Evolutionary conservation across 2,888 invertebrate species (phyloP).

Genomic region (Heterodera filipjevi): DNA sequence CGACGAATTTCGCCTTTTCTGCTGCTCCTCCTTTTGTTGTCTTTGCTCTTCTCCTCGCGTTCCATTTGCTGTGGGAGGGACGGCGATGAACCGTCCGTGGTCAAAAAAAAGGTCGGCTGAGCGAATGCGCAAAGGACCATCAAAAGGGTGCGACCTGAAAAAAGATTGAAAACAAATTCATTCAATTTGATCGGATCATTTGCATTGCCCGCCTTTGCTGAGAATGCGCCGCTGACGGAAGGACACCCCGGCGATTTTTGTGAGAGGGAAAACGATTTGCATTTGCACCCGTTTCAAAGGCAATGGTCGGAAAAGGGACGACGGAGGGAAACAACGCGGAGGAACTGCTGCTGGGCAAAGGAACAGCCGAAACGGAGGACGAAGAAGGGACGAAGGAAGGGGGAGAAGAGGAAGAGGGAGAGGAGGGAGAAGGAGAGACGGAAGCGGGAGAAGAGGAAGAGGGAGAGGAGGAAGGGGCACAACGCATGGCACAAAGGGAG

Average conservation of each 20-base stretch:
- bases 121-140: neutral
- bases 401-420: neutral
- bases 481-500: neutral
- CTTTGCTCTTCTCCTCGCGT: neutral
- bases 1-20: constrained; percentile 3
- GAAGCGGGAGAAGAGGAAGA: neutral
- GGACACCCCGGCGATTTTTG: neutral
- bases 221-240: neutral
- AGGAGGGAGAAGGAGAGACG: neutral
- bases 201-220: neutral
- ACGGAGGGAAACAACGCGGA: neutral
- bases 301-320: neutral
- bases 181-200: neutral
- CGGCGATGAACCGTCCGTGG: neutral
- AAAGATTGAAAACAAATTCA: neutral
- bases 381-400: neutral
- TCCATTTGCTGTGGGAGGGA: neutral
- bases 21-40: too few relatives aligned
- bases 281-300: neutral
- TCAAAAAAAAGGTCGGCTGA: neutral
- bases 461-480: neutral
- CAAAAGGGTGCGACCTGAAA: neutral
- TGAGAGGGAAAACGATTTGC: neutral
- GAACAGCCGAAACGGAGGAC: neutral
- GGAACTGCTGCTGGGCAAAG: neutral